phyloP scores from a whole-genome alignment of 2,888 invertebrate species.

The Anticlea derivata region DNA sequence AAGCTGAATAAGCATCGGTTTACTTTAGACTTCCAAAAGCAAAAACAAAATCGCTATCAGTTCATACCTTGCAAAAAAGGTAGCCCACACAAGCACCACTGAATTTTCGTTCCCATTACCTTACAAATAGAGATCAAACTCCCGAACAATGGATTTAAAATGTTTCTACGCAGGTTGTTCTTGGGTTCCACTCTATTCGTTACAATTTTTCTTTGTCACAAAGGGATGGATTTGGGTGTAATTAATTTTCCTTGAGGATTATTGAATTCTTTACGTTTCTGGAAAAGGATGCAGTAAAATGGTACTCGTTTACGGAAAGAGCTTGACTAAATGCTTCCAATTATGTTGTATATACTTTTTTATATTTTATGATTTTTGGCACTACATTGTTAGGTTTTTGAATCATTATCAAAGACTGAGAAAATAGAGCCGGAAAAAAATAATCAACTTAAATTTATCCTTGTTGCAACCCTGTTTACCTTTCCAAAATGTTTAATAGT shows the following conservation, averaged over 20 bases:
- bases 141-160: slow-evolving; percentile 31
- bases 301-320: background rate
- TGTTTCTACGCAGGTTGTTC: slow-evolving; percentile 63
- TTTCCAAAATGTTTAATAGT: no score
- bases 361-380: no score
- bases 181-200: slow-evolving; percentile 70
- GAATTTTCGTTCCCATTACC: slow-evolving; percentile 39
- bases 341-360: no score
- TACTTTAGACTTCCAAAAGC: background rate
- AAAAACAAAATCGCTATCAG: slow-evolving; percentile 12
- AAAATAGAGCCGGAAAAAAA: no score
- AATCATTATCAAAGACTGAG: no score
- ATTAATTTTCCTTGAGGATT: slow-evolving; percentile 72
- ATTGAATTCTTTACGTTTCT: slow-evolving; percentile 51
- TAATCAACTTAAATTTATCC: no score
- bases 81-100: slow-evolving; percentile 27
- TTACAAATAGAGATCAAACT: slow-evolving; percentile 31
- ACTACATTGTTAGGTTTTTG: no score
- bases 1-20: no score
- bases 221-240: slow-evolving; percentile 73
- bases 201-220: slow-evolving; percentile 81
- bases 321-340: no score
- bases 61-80: slow-evolving; percentile 36
- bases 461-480: no score
- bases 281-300: slow-evolving; percentile 20